Evolutionary conservation across 2,888 invertebrate genomes (phyloP).

Genomic region (Troides aeacus): DNA sequence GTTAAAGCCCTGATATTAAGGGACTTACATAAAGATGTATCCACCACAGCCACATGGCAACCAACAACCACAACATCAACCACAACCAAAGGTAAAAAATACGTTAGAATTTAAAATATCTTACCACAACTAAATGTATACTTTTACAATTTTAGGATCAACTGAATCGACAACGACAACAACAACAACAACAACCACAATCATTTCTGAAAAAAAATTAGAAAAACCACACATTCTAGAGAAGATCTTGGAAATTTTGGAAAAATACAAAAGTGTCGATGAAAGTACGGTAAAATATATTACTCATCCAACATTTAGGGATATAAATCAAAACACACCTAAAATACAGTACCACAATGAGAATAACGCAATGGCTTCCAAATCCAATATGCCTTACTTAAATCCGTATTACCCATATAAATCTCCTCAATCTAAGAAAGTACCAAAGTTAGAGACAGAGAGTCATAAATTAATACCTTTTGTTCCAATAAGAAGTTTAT

Average conservation of each 20-base stretch:
- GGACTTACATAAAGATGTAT: slow-evolving; percentile 46
- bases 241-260: slow-evolving; percentile 20
- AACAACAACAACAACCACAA: background rate
- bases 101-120: background rate
- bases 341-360: slow-evolving; percentile 10
- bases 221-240: slow-evolving; percentile 9
- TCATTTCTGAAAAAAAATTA: slow-evolving; percentile 5
- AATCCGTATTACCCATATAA: slow-evolving; percentile 12
- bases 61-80: slow-evolving; percentile 21
- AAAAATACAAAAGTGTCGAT: slow-evolving; percentile 27
- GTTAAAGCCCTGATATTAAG: slow-evolving; percentile 56
- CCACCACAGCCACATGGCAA: slow-evolving; percentile 23
- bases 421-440: slow-evolving; percentile 5
- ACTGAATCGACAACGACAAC: background rate
- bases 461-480: slow-evolving; percentile 38
- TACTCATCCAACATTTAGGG: slow-evolving; percentile 27
- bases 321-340: background rate
- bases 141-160: slow-evolving; percentile 8
- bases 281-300: slow-evolving; percentile 26
- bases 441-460: slow-evolving; percentile 31
- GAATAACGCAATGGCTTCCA: background rate
- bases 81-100: slow-evolving; percentile 27
- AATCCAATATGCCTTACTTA: slow-evolving; percentile 5
- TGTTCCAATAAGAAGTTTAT: slow-evolving; percentile 8
- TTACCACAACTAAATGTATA: background rate